These are phyloP conservation scores for Alfaro cultratus DNA, from an alignment of 2,797 vertebrate genomes.

Conservation along the genomic window DNA sequence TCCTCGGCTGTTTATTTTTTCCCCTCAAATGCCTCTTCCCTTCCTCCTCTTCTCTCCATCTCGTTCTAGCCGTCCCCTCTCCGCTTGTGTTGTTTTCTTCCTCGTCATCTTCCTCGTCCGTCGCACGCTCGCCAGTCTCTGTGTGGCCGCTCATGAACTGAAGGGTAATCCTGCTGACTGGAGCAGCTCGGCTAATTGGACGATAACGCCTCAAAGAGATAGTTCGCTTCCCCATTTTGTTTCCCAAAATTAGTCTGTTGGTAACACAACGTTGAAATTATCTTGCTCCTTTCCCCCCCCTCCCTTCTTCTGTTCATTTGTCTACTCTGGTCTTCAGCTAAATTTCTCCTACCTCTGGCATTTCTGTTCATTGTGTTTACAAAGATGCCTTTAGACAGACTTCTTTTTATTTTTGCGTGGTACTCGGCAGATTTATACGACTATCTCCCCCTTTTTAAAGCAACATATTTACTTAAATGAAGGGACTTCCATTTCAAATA, in stretches of 20 bases:
- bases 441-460: not conserved
- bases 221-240: conserved; percentile 31
- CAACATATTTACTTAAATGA: not conserved
- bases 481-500: not conserved
- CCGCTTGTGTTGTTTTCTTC: conserved; percentile 9
- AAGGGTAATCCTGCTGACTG: conserved; percentile 62
- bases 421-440: not conserved
- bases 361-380: conserved; percentile 12
- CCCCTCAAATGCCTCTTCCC: conserved; percentile 38
- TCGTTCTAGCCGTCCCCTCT: not conserved
- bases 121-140: conserved; percentile 10
- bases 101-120: conserved; percentile 2
- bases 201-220: conserved; percentile 58
- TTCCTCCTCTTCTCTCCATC: not conserved
- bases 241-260: conserved; percentile 46
- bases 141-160: conserved; percentile 34
- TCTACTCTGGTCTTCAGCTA: not conserved
- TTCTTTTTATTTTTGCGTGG: not conserved
- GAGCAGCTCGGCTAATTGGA: conserved; percentile 66
- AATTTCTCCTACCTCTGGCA: conserved; percentile 28
- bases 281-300: not conserved
- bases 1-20: conserved; percentile 26
- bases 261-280: conserved; percentile 16
- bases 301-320: not conserved
- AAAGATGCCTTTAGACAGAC: not conserved